These are phyloP conservation scores for Numenius phaeopus DNA, from an alignment of 2,797 vertebrate genomes.

Conservation along the genomic window DNA sequence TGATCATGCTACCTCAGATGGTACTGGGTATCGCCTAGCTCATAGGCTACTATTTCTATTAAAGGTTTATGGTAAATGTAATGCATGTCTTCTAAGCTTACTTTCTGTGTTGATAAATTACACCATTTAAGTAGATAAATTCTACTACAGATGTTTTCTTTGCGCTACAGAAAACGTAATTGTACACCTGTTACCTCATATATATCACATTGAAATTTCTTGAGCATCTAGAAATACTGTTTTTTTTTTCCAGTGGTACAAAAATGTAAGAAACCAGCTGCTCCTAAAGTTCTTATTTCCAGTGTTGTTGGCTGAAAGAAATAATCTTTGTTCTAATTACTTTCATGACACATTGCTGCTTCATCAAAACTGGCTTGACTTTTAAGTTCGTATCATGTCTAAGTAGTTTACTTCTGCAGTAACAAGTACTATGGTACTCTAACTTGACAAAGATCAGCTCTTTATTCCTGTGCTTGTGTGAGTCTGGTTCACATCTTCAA, in stretches of 20 bases:
- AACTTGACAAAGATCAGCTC: neutral
- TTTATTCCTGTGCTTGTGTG: neutral
- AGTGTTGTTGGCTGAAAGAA: neutral
- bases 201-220: neutral
- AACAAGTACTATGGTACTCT: neutral
- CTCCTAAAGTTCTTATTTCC: neutral
- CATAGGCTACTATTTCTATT: neutral
- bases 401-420: neutral
- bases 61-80: neutral
- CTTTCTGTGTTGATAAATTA: neutral
- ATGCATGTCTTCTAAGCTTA: neutral
- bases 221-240: neutral
- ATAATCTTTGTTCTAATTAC: neutral
- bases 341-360: neutral
- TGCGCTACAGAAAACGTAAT: neutral
- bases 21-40: neutral
- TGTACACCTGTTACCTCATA: neutral
- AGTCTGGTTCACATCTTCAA: neutral
- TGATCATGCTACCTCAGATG: neutral
- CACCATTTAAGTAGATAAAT: neutral
- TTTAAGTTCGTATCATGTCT: neutral
- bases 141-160: neutral
- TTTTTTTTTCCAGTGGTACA: neutral
- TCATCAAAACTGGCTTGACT: neutral
- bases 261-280: neutral